Evolutionary conservation across 2,113 vertebrate genomes (phyloP).

Genomic region (Campylomormyrus numenius): DNA sequence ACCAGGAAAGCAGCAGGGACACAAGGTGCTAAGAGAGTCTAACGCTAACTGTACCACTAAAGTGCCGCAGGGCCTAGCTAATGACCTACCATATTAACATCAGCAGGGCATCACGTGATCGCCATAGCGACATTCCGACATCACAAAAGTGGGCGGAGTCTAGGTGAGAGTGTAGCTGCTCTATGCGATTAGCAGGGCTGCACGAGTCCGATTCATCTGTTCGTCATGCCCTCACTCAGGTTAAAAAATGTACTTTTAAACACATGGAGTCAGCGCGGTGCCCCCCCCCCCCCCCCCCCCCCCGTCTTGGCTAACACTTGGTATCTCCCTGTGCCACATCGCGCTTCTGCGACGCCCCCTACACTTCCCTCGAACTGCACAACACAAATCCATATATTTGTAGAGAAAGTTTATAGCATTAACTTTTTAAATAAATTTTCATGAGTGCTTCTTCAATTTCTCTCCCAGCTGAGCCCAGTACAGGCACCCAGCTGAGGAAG

Average conservation of each 20-base stretch:
- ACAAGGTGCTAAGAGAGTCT: not conserved
- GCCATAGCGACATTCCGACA: not conserved
- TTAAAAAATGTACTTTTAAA: slow-evolving; percentile 61
- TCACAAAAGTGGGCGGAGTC: not conserved
- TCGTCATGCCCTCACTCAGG: slow-evolving; percentile 19
- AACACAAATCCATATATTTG: not conserved
- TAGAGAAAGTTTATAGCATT: not conserved
- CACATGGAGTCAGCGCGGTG: slow-evolving; percentile 63
- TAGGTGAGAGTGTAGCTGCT: not conserved
- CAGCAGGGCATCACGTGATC: not conserved
- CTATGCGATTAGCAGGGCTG: not conserved
- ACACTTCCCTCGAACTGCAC: not conserved
- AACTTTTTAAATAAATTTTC: not conserved
- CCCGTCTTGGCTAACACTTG: not conserved
- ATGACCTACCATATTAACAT: not conserved
- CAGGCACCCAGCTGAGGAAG: not conserved
- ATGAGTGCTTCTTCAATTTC: not conserved
- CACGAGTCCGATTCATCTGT: not conserved
- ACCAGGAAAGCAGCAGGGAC: not conserved
- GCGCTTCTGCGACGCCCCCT: not conserved
- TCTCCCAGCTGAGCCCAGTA: not conserved
- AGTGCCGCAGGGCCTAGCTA: not conserved
- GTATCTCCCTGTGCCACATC: not conserved
- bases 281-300: slow-evolving; percentile 45
- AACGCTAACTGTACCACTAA: not conserved